Evolutionary conservation across 2,888 invertebrate species (phyloP).

Genomic region (Dichetophora obliterata): DNA sequence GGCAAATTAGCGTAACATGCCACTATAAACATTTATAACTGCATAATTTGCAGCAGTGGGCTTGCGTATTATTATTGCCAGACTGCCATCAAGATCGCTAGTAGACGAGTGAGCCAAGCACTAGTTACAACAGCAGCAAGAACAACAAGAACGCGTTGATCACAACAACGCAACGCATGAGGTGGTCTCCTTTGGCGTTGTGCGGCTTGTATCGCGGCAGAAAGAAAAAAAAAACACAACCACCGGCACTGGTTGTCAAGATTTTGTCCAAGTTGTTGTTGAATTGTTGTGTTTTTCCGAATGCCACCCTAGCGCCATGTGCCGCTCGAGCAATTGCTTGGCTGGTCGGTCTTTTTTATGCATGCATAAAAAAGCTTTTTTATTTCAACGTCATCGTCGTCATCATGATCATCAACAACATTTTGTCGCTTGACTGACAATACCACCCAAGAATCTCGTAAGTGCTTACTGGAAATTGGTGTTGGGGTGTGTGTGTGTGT

Average conservation of each 20-base stretch:
- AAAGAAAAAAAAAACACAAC: neutral
- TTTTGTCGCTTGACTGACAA: slow-evolving; percentile 22
- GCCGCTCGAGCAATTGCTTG: neutral
- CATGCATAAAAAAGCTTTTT: neutral
- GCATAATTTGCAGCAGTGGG: slow-evolving; percentile 34
- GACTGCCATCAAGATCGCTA: slow-evolving; percentile 11
- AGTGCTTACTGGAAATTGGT: no score
- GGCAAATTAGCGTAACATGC: slow-evolving; percentile 39
- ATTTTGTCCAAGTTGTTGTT: slow-evolving; percentile 16
- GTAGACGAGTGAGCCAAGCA: neutral
- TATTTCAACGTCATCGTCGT: slow-evolving; percentile 18
- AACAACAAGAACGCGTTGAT: neutral
- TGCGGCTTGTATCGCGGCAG: neutral
- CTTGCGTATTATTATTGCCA: slow-evolving; percentile 25
- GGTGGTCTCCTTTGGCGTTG: slow-evolving; percentile 28
- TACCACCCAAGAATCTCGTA: slow-evolving; percentile 15
- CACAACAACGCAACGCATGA: slow-evolving; percentile 26
- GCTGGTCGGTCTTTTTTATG: slow-evolving; percentile 23
- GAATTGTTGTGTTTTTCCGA: slow-evolving; percentile 1
- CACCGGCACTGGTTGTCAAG: slow-evolving; percentile 24
- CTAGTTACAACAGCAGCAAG: neutral
- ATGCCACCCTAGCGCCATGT: slow-evolving; percentile 21
- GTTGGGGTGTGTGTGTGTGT: no score
- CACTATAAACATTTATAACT: slow-evolving; percentile 39
- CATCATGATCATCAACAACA: slow-evolving; percentile 7